These are phyloP conservation scores for Salarias fasciatus DNA, from an alignment of 2,797 vertebrate genomes.

Conservation along the genomic window DNA sequence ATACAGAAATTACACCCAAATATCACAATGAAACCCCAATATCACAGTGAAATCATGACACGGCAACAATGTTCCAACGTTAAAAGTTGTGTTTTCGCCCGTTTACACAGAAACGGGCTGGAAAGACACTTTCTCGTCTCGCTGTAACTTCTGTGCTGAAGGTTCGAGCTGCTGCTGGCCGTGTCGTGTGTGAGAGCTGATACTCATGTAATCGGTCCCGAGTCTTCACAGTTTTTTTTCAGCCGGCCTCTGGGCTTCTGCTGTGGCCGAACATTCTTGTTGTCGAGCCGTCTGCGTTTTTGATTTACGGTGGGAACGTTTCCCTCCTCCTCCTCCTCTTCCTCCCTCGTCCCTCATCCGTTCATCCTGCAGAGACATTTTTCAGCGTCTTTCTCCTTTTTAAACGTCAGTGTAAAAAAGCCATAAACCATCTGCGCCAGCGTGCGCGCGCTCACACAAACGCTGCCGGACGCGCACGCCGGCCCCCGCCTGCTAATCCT, in stretches of 20 bases:
- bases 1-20: too few species aligned
- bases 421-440: conserved; percentile 47
- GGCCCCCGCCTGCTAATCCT: conserved; percentile 22
- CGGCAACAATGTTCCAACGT: too few species aligned
- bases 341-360: conserved; percentile 60
- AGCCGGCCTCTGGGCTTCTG: background rate
- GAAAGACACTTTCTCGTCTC: too few species aligned
- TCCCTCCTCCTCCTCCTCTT: conserved; percentile 23
- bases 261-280: conserved; percentile 8
- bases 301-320: conserved; percentile 56
- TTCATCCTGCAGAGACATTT: conserved; percentile 82
- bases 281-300: conserved; percentile 59
- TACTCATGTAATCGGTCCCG: background rate
- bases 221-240: background rate
- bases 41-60: too few species aligned
- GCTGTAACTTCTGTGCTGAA: too few species aligned
- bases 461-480: conserved; percentile 16
- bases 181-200: background rate
- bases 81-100: too few species aligned
- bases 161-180: too few species aligned
- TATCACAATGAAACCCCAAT: too few species aligned
- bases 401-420: conserved; percentile 43
- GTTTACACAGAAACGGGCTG: too few species aligned
- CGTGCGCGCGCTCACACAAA: background rate
- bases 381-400: conserved; percentile 70